Percentiles rank a stretch among this genome's conserved stretches.
These are phyloP conservation scores for Drosophila suzukii DNA, from an alignment of 1,140 invertebrate genomes.

Conservation along the genomic window DNA sequence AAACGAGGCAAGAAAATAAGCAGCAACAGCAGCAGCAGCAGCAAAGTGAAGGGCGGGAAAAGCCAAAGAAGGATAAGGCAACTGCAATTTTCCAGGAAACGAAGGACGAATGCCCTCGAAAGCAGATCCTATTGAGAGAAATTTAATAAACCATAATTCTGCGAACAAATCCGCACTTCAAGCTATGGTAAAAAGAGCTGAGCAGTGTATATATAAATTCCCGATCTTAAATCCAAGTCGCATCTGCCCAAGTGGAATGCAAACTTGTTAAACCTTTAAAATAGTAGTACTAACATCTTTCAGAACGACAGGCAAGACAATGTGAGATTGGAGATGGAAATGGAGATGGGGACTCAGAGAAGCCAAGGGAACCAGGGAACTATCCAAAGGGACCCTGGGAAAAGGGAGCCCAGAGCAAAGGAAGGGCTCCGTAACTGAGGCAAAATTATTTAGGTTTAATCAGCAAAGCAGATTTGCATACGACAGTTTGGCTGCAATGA, in stretches of 20 bases:
- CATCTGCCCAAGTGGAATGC: not conserved
- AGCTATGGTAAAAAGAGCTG: no score
- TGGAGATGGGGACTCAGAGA: slow-evolving; percentile 15
- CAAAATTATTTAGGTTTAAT: slow-evolving; percentile 82
- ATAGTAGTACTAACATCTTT: slow-evolving; percentile 27
- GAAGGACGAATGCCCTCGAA: slow-evolving; percentile 28
- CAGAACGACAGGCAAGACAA: slow-evolving; percentile 46
- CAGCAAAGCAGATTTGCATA: slow-evolving; percentile 81
- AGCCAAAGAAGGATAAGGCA: slow-evolving; percentile 1
- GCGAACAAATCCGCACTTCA: not conserved
- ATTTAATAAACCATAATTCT: slow-evolving; percentile 24
- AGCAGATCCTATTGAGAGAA: not conserved
- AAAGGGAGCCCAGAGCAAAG: slow-evolving; percentile 47
- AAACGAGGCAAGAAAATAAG: slow-evolving; percentile 18
- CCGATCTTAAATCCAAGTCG: not conserved
- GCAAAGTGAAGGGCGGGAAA: not conserved
- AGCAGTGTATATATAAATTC: slow-evolving; percentile 9
- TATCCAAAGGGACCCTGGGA: not conserved
- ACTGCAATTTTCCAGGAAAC: slow-evolving; percentile 7
- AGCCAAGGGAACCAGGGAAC: not conserved
- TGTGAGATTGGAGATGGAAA: slow-evolving; percentile 28
- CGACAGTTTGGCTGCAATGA: slow-evolving; percentile 65
- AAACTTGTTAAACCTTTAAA: slow-evolving; percentile 11
- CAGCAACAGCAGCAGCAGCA: not conserved
- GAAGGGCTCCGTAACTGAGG: slow-evolving; percentile 48